Evolutionary conservation across 2,797 vertebrate genomes (phyloP).

Genomic region (Xiphorhynchus erythropygius): DNA sequence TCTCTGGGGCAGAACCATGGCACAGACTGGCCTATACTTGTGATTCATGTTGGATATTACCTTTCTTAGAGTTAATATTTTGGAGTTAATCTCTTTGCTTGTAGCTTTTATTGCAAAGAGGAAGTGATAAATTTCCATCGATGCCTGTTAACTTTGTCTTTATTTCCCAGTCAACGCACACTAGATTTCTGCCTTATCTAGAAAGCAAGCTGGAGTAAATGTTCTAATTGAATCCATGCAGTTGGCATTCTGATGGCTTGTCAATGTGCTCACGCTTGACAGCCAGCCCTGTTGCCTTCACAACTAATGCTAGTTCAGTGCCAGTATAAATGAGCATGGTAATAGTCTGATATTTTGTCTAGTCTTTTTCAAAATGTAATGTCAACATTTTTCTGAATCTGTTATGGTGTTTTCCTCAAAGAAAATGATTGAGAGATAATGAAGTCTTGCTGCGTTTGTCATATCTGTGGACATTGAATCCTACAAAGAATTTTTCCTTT

Average conservation of each 20-base stretch:
- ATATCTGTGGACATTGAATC: neutral
- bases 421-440: conserved; percentile 35
- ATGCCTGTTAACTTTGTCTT: conserved; percentile 14
- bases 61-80: neutral
- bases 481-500: conserved; percentile 21
- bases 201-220: conserved; percentile 14
- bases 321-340: conserved; percentile 23
- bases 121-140: neutral
- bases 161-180: neutral
- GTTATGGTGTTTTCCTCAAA: conserved; percentile 39
- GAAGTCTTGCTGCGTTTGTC: conserved; percentile 33
- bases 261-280: conserved; percentile 32
- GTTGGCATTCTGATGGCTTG: neutral
- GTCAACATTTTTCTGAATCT: conserved; percentile 45
- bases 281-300: conserved; percentile 48
- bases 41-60: neutral
- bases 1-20: neutral
- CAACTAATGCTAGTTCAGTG: conserved; percentile 19
- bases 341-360: conserved; percentile 41
- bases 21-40: neutral
- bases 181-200: neutral
- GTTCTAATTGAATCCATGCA: conserved; percentile 48
- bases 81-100: neutral
- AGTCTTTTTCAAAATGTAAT: conserved; percentile 34
- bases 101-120: neutral